A percentile compares a stretch with the other conserved stretches of the same genome.
phyloP scores from a whole-genome alignment of 2,888 invertebrate genomes.

The Chorisops tibialis region DNA sequence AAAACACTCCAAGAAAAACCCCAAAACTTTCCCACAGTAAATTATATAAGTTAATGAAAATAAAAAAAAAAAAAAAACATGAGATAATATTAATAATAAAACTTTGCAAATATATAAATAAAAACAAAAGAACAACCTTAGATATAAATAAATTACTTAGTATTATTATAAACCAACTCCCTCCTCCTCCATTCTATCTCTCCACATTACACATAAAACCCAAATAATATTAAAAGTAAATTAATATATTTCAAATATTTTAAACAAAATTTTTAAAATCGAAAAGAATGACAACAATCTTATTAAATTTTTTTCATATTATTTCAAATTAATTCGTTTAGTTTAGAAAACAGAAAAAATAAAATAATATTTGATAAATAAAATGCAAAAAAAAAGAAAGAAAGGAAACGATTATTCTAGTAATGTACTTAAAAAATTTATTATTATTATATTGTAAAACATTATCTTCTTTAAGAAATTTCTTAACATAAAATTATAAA shows the following conservation, averaged over 20 bases:
- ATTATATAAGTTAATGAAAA: neutral
- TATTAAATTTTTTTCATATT: too few relatives aligned
- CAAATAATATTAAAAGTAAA: too few relatives aligned
- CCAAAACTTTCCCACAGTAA: neutral
- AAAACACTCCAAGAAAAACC: neutral
- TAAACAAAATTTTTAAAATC: neutral
- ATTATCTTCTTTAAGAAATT: slow-evolving; percentile 74
- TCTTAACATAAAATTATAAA: slow-evolving; percentile 61
- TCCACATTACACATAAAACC: too few relatives aligned
- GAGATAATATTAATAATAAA: neutral
- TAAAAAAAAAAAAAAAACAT: neutral
- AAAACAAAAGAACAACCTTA: neutral
- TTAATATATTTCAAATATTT: neutral
- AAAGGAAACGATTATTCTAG: slow-evolving; percentile 41
- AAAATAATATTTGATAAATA: neutral
- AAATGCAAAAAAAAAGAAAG: neutral
- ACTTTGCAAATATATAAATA: neutral
- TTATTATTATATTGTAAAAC: slow-evolving; percentile 26
- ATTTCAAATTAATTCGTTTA: too few relatives aligned
- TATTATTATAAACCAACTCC: neutral
- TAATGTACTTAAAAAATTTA: slow-evolving; percentile 65
- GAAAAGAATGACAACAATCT: too few relatives aligned
- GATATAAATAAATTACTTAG: neutral
- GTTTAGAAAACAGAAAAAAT: neutral
- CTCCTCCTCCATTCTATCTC: too few relatives aligned